Percentiles rank a stretch among this genome's conserved stretches.
Evolutionary conservation across 2,888 invertebrate species (phyloP).

Genomic region (Conistra vaccinii): DNA sequence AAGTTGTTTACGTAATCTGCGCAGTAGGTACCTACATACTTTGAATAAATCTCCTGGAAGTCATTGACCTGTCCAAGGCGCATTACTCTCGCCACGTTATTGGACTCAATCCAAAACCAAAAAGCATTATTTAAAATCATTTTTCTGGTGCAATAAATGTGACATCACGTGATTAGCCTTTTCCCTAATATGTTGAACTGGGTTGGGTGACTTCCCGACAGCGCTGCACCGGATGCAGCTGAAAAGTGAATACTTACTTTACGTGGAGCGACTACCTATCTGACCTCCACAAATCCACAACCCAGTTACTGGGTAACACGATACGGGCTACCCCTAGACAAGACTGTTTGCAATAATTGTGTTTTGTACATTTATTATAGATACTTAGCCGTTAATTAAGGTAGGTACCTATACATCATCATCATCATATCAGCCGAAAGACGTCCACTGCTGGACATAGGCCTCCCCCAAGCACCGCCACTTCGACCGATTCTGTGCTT

Average conservation of each 20-base stretch:
- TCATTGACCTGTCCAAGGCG: slow-evolving; percentile 72
- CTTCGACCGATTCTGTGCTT: too few species aligned
- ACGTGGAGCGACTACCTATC: neutral
- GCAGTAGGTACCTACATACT: slow-evolving; percentile 28
- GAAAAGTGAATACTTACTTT: slow-evolving; percentile 1
- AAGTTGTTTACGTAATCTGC: slow-evolving; percentile 68
- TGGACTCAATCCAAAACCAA: slow-evolving; percentile 72
- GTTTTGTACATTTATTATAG: neutral
- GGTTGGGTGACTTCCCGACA: too few species aligned
- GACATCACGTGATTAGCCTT: neutral
- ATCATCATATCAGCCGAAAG: too few species aligned
- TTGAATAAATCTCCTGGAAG: slow-evolving; percentile 75
- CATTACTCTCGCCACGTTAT: slow-evolving; percentile 59
- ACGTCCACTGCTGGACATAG: too few species aligned
- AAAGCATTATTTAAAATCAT: slow-evolving; percentile 37
- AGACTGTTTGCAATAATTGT: neutral
- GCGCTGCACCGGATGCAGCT: too few species aligned
- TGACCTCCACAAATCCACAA: neutral
- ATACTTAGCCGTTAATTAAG: slow-evolving; percentile 17
- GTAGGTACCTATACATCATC: too few species aligned
- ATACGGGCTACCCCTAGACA: too few species aligned
- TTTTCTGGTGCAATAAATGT: slow-evolving; percentile 24
- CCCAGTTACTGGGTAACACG: neutral
- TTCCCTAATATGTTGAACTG: neutral
- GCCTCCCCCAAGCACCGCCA: too few species aligned